phyloP scores from a whole-genome alignment of 2,797 vertebrate genomes.

The Acanthurus leucopareius region DNA sequence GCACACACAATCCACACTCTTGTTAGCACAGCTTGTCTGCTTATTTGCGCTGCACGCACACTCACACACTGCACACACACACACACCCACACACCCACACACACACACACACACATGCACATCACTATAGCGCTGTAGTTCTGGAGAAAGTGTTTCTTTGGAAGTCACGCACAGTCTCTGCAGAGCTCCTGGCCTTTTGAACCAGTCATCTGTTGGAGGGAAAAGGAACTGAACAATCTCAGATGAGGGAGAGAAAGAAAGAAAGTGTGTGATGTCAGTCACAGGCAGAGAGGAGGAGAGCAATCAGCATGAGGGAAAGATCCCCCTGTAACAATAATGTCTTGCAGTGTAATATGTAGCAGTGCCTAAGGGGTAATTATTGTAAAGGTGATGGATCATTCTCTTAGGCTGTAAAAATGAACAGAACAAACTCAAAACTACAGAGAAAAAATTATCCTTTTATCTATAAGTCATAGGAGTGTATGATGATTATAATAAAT shows the following conservation, averaged over 20 bases:
- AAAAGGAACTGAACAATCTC: slow-evolving; percentile 53
- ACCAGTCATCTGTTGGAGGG: slow-evolving; percentile 72
- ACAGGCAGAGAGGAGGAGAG: slow-evolving; percentile 28
- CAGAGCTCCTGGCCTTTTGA: slow-evolving; percentile 76
- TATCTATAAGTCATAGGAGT: neutral
- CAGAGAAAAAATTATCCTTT: neutral
- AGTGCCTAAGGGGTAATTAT: slow-evolving; percentile 21
- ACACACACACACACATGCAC: neutral
- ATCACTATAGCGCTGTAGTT: slow-evolving; percentile 2
- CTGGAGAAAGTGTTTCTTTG: slow-evolving; percentile 52
- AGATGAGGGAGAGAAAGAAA: slow-evolving; percentile 40
- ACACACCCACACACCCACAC: slow-evolving; percentile 14
- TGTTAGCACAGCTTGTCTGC: slow-evolving; percentile 77
- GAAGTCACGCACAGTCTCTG: slow-evolving; percentile 67
- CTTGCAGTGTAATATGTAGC: neutral
- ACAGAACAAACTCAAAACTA: neutral
- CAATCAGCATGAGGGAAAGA: slow-evolving; percentile 13
- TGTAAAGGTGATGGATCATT: neutral
- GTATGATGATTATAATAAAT: neutral
- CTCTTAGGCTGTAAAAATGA: slow-evolving; percentile 3
- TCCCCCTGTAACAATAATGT: slow-evolving; percentile 15
- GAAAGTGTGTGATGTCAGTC: slow-evolving; percentile 44
- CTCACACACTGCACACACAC: slow-evolving; percentile 7
- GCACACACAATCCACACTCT: slow-evolving; percentile 63
- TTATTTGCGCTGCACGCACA: slow-evolving; percentile 59